Conservation (phyloP, 2,797 vertebrate genomes). For the Simalia tracyae region DNA sequence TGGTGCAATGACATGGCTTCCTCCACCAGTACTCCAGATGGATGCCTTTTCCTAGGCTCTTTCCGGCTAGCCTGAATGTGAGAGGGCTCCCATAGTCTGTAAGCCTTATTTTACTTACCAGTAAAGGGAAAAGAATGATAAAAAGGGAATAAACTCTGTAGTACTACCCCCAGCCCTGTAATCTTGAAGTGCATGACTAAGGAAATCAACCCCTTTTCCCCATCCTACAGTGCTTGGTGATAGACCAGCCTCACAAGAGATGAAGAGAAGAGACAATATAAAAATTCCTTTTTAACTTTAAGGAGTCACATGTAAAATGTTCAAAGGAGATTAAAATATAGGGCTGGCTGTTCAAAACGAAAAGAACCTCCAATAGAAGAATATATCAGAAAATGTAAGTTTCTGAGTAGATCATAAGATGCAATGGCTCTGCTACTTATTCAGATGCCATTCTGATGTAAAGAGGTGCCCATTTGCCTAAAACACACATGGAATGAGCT, state of each 20-base stretch:
- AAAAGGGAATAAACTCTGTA: neutral
- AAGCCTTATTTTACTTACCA: neutral
- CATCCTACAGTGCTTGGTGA: neutral
- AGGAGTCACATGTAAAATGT: neutral
- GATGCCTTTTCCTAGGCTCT: neutral
- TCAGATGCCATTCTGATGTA: neutral
- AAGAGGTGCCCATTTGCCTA: neutral
- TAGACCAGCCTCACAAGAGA: neutral
- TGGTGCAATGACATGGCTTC: too few species aligned
- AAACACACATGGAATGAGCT: neutral
- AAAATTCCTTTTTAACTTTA: neutral
- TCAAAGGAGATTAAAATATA: neutral
- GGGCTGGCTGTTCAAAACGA: neutral
- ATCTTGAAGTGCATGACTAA: neutral
- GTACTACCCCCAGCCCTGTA: neutral
- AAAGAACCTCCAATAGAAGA: neutral
- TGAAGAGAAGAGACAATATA: neutral
- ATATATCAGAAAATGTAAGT: neutral
- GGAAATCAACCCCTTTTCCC: neutral
- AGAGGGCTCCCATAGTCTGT: neutral
- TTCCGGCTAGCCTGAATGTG: neutral
- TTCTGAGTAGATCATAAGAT: neutral
- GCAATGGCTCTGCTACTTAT: neutral
- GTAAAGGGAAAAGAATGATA: neutral
- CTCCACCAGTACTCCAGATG: neutral